Conservation (phyloP, 1,140 invertebrate genomes). For the Macrosteles quadrilineatus region DNA sequence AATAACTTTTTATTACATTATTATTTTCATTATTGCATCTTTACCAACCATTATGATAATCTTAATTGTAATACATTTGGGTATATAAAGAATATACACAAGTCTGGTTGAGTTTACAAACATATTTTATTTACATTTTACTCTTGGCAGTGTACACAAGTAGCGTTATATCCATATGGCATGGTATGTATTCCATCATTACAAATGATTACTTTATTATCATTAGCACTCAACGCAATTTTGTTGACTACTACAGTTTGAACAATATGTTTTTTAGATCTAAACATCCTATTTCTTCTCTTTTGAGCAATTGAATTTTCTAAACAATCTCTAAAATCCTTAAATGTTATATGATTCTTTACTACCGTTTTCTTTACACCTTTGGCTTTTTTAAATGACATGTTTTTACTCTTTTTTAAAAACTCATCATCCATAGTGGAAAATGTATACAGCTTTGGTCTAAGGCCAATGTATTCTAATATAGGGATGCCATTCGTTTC, state of each 20-base stretch:
- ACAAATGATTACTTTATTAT: slow-evolving; percentile 36
- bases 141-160: background rate
- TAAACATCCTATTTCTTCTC: slow-evolving; percentile 24
- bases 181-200: slow-evolving; percentile 31
- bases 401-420: slow-evolving; percentile 13
- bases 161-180: slow-evolving; percentile 28
- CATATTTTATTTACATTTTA: too few relatives aligned
- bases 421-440: slow-evolving; percentile 36
- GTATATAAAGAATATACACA: too few relatives aligned
- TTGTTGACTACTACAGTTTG: slow-evolving; percentile 32
- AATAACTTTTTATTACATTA: too few relatives aligned
- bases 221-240: slow-evolving; percentile 25
- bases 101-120: too few relatives aligned
- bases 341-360: slow-evolving; percentile 31
- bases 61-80: too few relatives aligned
- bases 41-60: too few relatives aligned
- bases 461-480: slow-evolving; percentile 49
- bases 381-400: slow-evolving; percentile 42
- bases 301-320: slow-evolving; percentile 13
- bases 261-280: slow-evolving; percentile 33
- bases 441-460: slow-evolving; percentile 51
- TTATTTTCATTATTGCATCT: too few relatives aligned
- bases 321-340: slow-evolving; percentile 35
- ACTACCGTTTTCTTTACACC: slow-evolving; percentile 40
- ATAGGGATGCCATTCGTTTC: slow-evolving; percentile 50